Percentiles rank a stretch among this genome's conserved stretches.
Conservation (phyloP, 2,888 invertebrate species). For the Parascotia fuliginaria region DNA sequence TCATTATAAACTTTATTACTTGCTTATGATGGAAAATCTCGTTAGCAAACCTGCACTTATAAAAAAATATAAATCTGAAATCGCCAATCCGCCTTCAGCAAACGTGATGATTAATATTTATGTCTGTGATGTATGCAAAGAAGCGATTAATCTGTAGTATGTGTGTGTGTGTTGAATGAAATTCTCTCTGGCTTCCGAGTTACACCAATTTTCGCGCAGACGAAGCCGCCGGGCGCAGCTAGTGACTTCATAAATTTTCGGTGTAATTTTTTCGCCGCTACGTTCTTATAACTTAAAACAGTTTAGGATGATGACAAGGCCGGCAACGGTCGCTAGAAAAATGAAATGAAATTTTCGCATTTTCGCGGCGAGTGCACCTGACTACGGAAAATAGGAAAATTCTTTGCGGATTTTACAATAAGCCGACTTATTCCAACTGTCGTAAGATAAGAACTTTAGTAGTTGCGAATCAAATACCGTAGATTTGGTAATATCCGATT, state of each 20-base stretch:
- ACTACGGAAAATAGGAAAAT: conserved; percentile 59
- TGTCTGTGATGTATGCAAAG: no score
- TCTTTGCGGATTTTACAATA: conserved; percentile 64
- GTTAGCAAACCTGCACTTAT: no score
- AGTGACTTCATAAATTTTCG: conserved; percentile 9
- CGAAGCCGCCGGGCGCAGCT: no score
- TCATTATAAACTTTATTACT: no score
- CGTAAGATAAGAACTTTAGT: conserved; percentile 61
- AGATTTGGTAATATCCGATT: conserved; percentile 49
- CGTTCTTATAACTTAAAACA: conserved; percentile 29
- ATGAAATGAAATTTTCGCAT: conserved; percentile 62
- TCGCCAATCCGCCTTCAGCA: no score
- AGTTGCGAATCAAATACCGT: conserved; percentile 50
- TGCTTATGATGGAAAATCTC: no score
- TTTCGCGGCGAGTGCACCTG: conserved; percentile 60
- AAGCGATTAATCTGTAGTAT: no score
- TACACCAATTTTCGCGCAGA: no score
- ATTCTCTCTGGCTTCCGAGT: no score
- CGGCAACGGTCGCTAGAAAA: conserved; percentile 46
- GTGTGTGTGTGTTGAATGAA: no score
- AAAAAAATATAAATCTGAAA: no score
- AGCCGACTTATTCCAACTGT: conserved; percentile 61
- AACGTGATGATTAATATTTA: no score
- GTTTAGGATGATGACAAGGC: conserved; percentile 30
- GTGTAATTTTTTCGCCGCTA: conserved; percentile 2